Evolutionary conservation across 2,797 vertebrate genomes (phyloP).

Genomic region (Myotis vivesi): DNA sequence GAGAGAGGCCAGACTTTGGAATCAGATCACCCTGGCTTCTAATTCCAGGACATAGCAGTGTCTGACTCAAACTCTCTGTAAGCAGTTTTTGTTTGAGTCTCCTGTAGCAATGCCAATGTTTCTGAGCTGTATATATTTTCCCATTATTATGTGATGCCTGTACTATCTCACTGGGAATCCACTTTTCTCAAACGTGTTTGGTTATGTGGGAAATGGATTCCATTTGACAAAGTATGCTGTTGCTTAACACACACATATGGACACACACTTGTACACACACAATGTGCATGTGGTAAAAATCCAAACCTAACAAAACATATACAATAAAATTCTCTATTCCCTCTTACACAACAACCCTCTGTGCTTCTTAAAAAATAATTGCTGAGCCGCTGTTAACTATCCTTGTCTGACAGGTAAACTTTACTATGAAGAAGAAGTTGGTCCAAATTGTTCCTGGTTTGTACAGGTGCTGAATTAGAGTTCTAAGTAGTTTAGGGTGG

Average conservation of each 20-base stretch:
- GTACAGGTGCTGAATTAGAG: background rate
- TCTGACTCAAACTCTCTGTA: background rate
- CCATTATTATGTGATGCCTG: background rate
- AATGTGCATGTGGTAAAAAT: background rate
- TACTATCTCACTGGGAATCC: background rate
- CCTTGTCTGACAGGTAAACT: background rate
- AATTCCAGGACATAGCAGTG: background rate
- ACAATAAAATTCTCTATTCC: background rate
- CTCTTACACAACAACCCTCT: background rate
- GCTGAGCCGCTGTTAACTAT: background rate
- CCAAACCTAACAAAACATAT: background rate
- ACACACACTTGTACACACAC: background rate
- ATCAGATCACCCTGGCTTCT: background rate
- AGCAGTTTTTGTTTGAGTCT: background rate
- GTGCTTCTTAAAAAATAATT: background rate
- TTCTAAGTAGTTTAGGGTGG: background rate
- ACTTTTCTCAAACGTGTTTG: conserved; percentile 15
- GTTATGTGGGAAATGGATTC: background rate
- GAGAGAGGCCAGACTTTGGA: background rate
- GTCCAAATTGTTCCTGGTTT: background rate
- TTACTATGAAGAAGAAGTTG: background rate
- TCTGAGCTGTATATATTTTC: background rate
- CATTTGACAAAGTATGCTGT: background rate
- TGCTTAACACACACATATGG: background rate
- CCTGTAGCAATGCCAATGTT: background rate